Conservation (phyloP, 2,113 vertebrate species). For the Anolis carolinensis region DNA sequence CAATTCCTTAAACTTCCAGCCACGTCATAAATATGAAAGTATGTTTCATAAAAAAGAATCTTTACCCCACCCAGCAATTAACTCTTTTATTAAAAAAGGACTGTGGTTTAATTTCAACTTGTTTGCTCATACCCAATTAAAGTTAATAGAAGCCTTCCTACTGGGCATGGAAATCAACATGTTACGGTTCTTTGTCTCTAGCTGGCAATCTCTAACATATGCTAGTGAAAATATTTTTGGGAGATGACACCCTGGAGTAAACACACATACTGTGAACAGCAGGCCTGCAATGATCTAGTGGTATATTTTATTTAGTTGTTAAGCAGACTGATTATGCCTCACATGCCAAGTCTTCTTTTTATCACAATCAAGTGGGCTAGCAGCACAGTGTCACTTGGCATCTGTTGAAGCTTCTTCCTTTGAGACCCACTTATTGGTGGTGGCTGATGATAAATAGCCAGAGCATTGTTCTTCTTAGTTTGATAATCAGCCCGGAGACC, state of each 20-base stretch:
- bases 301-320: conserved; percentile 20
- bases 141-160: not conserved
- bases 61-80: not conserved
- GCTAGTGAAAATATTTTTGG: not conserved
- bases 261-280: conserved; percentile 5
- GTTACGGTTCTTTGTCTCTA: conserved; percentile 5
- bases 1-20: too few species aligned
- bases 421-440: not conserved
- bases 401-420: not conserved
- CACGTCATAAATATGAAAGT: not conserved
- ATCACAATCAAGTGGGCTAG: not conserved
- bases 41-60: not conserved
- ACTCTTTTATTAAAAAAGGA: not conserved
- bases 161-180: not conserved
- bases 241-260: not conserved
- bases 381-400: not conserved
- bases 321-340: conserved; percentile 12
- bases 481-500: not conserved
- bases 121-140: conserved; percentile 28
- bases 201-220: not conserved
- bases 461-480: not conserved
- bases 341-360: not conserved
- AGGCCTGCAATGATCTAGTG: conserved; percentile 13
- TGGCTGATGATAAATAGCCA: not conserved
- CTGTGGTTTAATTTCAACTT: not conserved